Evolutionary conservation across 2,888 invertebrate genomes (phyloP), one percentile per base, ranked within the genome.

Genomic region (Gordius sp.): DNA sequence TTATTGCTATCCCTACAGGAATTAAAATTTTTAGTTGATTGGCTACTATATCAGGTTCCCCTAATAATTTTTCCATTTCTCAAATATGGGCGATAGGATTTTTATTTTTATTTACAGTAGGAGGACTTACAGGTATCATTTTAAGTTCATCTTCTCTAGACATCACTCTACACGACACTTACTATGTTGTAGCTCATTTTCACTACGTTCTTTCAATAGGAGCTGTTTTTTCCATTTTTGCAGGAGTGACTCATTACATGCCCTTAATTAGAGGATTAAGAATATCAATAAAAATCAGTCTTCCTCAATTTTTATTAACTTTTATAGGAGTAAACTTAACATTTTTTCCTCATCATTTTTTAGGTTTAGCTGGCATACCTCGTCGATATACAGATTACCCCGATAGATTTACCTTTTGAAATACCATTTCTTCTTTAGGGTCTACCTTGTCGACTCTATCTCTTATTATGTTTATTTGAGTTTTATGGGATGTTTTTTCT

Each of bases 1-100:
- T 82, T 75, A 82, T 82, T 79, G 81, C 80, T 1, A 75, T 82
- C 0, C 81, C 81, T 0, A 82, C 81, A 20, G 81, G 80, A 62
- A 79, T 82, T 75, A 81, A 81, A 75, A 75, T 82, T 71, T 81
- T 81, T 70, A 78, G 79, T 28, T 81, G 80, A 76, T 64, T 80
- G 70, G 77, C 78, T 1, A 79, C 79, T 16, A 61, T 80, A 24
- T 75, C 77, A 65, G 79, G 79, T 62, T 70, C 75, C 26, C 74
- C 75, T 73, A 66, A 79, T 64, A 71, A 70, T 57, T 75, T 73
- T 63, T 75, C 73, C 0, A 75, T 78, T 0, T 68, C 75, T 28
- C 72, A 77, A 64, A 61, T 78, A 64, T 80, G 79, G 74, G 72
- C 76, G 28, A 64, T 80, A 69, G 80, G 80, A 62, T 81, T 81